A percentile compares a stretch with the other conserved stretches of the same genome.
phyloP scores from a whole-genome alignment of 2,888 invertebrate species.

The Limnephilus marmoratus region DNA sequence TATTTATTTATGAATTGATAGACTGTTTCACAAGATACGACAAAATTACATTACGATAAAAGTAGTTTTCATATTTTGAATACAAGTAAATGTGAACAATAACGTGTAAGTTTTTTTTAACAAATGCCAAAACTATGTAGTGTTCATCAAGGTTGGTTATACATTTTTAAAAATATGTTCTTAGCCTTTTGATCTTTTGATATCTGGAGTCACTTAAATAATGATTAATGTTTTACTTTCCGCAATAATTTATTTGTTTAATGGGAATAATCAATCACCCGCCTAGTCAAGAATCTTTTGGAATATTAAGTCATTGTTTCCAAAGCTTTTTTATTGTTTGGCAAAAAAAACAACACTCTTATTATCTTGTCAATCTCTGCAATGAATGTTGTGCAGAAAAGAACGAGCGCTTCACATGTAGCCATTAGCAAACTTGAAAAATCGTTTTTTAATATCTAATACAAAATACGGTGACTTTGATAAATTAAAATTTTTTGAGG shows the following conservation, averaged over 20 bases:
- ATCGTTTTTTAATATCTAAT: neutral
- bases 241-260: neutral
- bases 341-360: neutral
- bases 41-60: too few relatives aligned
- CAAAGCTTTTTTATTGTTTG: neutral
- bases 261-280: neutral
- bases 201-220: neutral
- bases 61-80: too few relatives aligned
- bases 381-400: neutral
- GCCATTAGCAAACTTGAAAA: neutral
- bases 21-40: too few relatives aligned
- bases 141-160: too few relatives aligned
- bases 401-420: neutral
- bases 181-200: neutral
- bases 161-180: neutral
- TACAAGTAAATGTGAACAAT: too few relatives aligned
- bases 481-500: too few relatives aligned
- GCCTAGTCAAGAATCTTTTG: neutral
- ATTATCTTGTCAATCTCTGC: too few relatives aligned
- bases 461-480: too few relatives aligned
- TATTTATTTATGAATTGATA: too few relatives aligned
- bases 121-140: too few relatives aligned
- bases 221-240: neutral
- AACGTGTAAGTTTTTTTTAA: too few relatives aligned
- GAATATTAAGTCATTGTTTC: neutral